phyloP scores from a whole-genome alignment of 2,888 invertebrate species.

The Galerucella nymphaeae region DNA sequence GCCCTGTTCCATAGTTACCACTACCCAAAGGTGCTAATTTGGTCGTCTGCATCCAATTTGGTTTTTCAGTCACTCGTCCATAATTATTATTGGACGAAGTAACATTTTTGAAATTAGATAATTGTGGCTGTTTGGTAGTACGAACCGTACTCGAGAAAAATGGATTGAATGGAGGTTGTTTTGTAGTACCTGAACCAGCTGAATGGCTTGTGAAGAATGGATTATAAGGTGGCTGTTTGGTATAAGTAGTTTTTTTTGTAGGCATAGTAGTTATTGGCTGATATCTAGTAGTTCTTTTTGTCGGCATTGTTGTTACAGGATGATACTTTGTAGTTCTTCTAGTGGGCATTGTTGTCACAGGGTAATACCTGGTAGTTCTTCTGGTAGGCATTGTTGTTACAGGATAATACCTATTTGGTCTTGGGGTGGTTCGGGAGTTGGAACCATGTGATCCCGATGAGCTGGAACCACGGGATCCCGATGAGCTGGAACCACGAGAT shows the following conservation, averaged over 20 bases:
- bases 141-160: constrained; percentile 7
- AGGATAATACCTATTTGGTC: constrained; percentile 8
- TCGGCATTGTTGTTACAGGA: constrained; percentile 8
- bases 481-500: background rate
- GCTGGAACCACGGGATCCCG: background rate
- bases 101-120: background rate
- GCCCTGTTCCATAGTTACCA: constrained; percentile 2
- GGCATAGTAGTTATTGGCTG: constrained; percentile 16
- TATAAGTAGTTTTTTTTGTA: background rate
- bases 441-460: background rate
- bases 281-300: constrained; percentile 18
- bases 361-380: constrained; percentile 2
- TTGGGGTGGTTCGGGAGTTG: background rate
- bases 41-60: background rate
- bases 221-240: constrained; percentile 28
- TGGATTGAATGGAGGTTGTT: constrained; percentile 32
- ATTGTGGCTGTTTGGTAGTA: background rate
- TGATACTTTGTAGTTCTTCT: constrained; percentile 22
- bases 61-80: background rate
- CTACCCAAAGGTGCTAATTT: background rate
- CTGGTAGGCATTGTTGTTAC: constrained; percentile 19
- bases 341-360: constrained; percentile 15
- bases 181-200: constrained; percentile 6
- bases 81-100: background rate
- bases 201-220: constrained; percentile 20